phyloP scores from a whole-genome alignment of 2,888 invertebrate genomes.

The Phengaris alcon region DNA sequence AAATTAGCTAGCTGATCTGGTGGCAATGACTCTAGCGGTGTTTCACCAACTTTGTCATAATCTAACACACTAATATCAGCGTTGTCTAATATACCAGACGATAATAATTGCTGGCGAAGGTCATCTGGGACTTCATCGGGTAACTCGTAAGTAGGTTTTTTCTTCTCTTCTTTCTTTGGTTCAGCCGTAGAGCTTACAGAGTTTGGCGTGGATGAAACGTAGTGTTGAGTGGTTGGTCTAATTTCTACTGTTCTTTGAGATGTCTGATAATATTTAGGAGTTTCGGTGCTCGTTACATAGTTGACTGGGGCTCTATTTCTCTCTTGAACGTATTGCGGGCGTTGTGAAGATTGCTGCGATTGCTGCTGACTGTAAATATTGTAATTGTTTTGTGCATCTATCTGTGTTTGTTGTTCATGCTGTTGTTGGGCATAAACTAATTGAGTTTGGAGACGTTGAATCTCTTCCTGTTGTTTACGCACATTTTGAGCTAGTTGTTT shows the following conservation, averaged over 20 bases:
- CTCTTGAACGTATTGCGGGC: constrained; percentile 65
- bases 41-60: constrained; percentile 93
- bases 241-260: constrained; percentile 71
- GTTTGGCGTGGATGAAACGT: constrained; percentile 70
- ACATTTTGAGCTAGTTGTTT: constrained; percentile 69
- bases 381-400: constrained; percentile 45
- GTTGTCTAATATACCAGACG: constrained; percentile 91
- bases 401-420: constrained; percentile 52
- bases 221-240: constrained; percentile 73
- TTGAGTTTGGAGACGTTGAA: constrained; percentile 69
- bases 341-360: constrained; percentile 57
- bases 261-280: constrained; percentile 64
- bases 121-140: constrained; percentile 95
- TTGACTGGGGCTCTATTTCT: constrained; percentile 58
- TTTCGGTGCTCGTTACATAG: constrained; percentile 55
- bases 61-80: constrained; percentile 93
- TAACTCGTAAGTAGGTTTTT: constrained; percentile 79
- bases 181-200: constrained; percentile 67
- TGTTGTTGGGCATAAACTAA: constrained; percentile 63
- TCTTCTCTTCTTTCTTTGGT: constrained; percentile 75
- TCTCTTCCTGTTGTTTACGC: constrained; percentile 76
- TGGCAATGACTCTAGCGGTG: constrained; percentile 88
- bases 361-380: constrained; percentile 54
- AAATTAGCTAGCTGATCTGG: constrained; percentile 93
- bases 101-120: constrained; percentile 87